Percentiles rank a stretch among this genome's conserved stretches.
Conservation (phyloP, 30 jellyfish, hydroid and myxozoan species). For the Nemopilema nomurai region DNA sequence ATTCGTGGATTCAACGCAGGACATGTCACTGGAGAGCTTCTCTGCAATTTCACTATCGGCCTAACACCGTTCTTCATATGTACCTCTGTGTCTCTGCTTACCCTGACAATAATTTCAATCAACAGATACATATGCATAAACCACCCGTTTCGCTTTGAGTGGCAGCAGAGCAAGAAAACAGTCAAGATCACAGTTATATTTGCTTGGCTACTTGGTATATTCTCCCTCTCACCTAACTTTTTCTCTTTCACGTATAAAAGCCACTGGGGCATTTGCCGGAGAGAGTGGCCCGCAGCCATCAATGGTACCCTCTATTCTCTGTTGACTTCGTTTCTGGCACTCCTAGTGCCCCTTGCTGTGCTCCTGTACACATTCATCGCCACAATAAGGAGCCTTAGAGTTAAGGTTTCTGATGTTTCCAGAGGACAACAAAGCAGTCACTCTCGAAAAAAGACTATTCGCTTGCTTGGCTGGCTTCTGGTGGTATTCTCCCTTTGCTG, state of each 20-base stretch:
- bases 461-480: slow-evolving; percentile 42
- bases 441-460: slow-evolving; percentile 27
- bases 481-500: slow-evolving; percentile 50
- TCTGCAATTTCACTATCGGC: slow-evolving; percentile 57
- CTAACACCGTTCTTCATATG: slow-evolving; percentile 27
- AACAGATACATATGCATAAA: slow-evolving; percentile 56
- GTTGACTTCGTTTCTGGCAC: slow-evolving; percentile 41
- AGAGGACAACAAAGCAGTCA: background rate
- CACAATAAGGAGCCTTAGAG: slow-evolving; percentile 30
- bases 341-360: slow-evolving; percentile 32
- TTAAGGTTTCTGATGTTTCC: slow-evolving; percentile 6
- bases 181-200: background rate
- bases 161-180: slow-evolving; percentile 43
- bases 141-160: slow-evolving; percentile 43
- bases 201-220: slow-evolving; percentile 31
- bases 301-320: slow-evolving; percentile 35
- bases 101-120: slow-evolving; percentile 41
- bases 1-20: slow-evolving; percentile 28
- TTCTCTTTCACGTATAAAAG: slow-evolving; percentile 25
- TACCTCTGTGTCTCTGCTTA: slow-evolving; percentile 39
- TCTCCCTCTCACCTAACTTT: slow-evolving; percentile 16
- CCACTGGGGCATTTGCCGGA: slow-evolving; percentile 41
- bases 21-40: background rate
- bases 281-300: slow-evolving; percentile 52
- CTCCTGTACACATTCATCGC: slow-evolving; percentile 42